Conservation (phyloP, 2,888 invertebrate species). For the Hoplodrina ambigua region DNA sequence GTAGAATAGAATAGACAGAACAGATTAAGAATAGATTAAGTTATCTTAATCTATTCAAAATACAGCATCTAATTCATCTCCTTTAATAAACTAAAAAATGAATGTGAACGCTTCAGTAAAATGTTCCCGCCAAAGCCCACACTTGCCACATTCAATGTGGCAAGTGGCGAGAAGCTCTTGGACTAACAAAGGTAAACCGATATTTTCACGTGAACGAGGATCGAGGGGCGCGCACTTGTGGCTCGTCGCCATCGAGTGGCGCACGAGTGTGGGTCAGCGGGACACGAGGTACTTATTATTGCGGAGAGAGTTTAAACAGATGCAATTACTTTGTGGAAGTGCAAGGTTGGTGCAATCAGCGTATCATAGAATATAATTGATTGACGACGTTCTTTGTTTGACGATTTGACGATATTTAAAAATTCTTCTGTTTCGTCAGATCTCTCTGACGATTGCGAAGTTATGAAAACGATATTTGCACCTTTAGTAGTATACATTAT, state of each 20-base stretch:
- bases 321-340: no score
- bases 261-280: background rate
- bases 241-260: conserved; percentile 8
- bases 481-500: no score
- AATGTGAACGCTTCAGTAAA: background rate
- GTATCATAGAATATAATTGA: background rate
- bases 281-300: background rate
- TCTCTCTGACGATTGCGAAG: no score
- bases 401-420: no score
- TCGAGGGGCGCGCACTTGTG: conserved; percentile 21
- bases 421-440: no score
- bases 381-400: no score
- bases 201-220: conserved; percentile 11
- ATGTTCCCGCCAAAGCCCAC: background rate
- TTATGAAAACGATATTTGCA: no score
- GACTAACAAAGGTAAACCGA: conserved; percentile 19
- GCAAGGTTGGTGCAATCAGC: background rate
- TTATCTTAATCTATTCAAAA: background rate
- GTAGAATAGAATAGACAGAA: no score
- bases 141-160: background rate
- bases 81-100: background rate
- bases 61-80: background rate
- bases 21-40: no score
- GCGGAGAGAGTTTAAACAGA: background rate
- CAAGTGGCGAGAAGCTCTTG: conserved; percentile 3